A percentile compares a stretch with the other conserved stretches of the same genome.
phyloP scores from a whole-genome alignment of 2,888 invertebrate genomes.

The Dryobota labecula region DNA sequence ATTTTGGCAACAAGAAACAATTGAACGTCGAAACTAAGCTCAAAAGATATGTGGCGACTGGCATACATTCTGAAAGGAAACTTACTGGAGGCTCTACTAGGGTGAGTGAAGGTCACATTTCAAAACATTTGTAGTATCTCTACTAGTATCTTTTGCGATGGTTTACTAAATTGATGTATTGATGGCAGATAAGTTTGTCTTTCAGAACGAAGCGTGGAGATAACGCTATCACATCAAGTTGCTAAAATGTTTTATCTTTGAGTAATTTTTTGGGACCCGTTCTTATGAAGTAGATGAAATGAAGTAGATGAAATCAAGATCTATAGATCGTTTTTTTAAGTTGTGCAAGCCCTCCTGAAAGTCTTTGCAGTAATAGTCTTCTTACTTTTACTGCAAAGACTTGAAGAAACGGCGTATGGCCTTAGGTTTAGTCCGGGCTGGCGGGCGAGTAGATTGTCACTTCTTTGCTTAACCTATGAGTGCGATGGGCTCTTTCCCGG shows the following conservation, averaged over 20 bases:
- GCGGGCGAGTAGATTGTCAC: too few species aligned
- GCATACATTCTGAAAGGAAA: neutral
- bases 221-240: slow-evolving; percentile 31
- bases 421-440: neutral
- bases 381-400: too few species aligned
- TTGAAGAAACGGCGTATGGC: too few species aligned
- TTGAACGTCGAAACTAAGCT: neutral
- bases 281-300: too few species aligned
- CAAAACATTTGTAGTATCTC: slow-evolving; percentile 9
- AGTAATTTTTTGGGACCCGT: slow-evolving; percentile 16
- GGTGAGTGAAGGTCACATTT: slow-evolving; percentile 1
- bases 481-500: too few species aligned
- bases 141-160: slow-evolving; percentile 15
- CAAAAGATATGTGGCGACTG: too few species aligned
- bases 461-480: neutral
- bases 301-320: slow-evolving; percentile 28
- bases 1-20: neutral
- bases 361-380: neutral
- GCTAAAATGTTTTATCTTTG: slow-evolving; percentile 25
- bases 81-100: slow-evolving; percentile 18
- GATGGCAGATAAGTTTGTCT: slow-evolving; percentile 51
- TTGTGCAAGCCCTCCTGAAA: too few species aligned
- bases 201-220: slow-evolving; percentile 27
- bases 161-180: slow-evolving; percentile 32
- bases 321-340: neutral